Base-by-base conservation (phyloP, 2,113 vertebrate species). In the Ceuthmochares aereus region DNA sequence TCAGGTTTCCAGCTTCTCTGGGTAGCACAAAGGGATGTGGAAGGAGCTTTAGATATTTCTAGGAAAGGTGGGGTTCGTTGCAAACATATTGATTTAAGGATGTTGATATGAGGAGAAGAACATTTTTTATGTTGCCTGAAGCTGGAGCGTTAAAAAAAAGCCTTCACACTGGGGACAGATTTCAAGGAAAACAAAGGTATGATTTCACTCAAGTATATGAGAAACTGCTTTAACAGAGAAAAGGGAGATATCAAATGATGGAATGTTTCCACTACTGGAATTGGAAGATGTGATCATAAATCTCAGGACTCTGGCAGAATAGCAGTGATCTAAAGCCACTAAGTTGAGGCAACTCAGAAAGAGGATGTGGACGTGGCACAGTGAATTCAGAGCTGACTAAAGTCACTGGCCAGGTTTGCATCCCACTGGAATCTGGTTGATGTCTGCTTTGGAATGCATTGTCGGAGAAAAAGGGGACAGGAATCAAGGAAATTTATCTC, bases 1-100 rank as follows among this genome's bases (percentile, higher is more conserved):
- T 32, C 23, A 54, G 8, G 22, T 29, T 79, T 55, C 22, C 45
- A 56, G 43, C 26, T 92, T 83, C 54, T 83, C 22, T 37, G 3
- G 3, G 32, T 15, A 91, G 4, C 23, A 45, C 0, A 0, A 73
- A 70, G 14, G 19, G 47, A 49, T 8, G 12, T 34, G 15, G 1
- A 4, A 10, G 16, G 22, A 81, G 19, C 6, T 78, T n/a, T 43
- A 82, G 29, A 16, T 34, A 20, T 76, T 94, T 68, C 58, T 94
- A 83, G 58, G 45, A 72, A 63, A 83, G 62, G 27, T 29, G n/a
- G 56, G 10, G 25, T 30, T 5, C 1, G 14, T 40, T 70, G 42
- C 52, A 37, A 89, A 66, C 23, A 12, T n/a, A 32, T 1, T 54
- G 45, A 47, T 32, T 74, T 68, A 36, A 70, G 36, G 14, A 15